Base-by-base conservation (phyloP, 2,797 vertebrate species). In the Picus viridis region DNA sequence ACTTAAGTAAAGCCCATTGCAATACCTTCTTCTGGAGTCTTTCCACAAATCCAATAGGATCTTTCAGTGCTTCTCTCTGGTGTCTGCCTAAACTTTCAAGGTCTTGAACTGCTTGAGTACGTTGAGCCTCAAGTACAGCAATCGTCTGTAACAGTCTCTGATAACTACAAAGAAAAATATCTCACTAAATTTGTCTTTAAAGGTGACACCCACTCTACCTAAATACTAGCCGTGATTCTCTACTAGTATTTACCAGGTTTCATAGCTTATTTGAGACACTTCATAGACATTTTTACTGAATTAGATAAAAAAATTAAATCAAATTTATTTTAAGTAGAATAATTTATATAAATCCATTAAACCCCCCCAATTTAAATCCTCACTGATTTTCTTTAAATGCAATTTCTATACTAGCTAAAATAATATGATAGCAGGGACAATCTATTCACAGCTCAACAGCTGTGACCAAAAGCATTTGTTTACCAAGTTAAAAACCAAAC, bases 141-240 rank as follows among this genome's bases (percentile, higher is more conserved):
- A 99, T 99, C 94, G 99, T 99, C 98, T 99, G 99, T 97, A 99
- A 98, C 94, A 99, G 98, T 97, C 99, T 98, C 98, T 99, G 99
- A 97, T 99, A 99, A 98, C 99, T 99, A 98, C 94, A 98, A 97
- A 97, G 92, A 96, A 88, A 97, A 95, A 96, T 12, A 95, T 72
- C 97, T 97, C 95, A 97, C 96, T 97, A 93, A 79, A 93, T 76
- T 81, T 91, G 93, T 91, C 94, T 92, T 90, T 69, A 74, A 74
- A 90, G 91, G 80, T 70, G 90, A 86, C 57, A 91, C 22, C n/a
- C n/a, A 22, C 53, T 63, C 79, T 57, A 93, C 36, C 94, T 97
- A 76, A 94, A 89, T 80, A 92, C 93, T 95, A 95, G 59, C 83
- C 91, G 84, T 47, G 73, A 84, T 87, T 64, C 87, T 58, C 94